Evolutionary conservation across 1,140 invertebrate genomes (phyloP), one percentile per base, ranked within the genome.

Genomic region (Thereuonema tuberculata): DNA sequence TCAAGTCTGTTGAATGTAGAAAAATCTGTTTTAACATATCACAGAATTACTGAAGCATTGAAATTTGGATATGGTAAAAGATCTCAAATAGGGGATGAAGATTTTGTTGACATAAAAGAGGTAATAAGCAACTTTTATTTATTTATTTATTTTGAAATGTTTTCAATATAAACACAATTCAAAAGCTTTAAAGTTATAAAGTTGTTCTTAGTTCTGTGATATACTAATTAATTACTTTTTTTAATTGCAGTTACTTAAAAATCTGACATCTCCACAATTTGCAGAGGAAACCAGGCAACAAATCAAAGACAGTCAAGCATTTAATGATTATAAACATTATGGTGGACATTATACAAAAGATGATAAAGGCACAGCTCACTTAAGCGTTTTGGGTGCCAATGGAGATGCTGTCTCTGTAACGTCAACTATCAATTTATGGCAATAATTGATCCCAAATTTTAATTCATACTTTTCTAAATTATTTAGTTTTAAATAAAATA

Each of bases 331-430:
- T 1, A 63, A 67, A 0, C 76, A 84, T 65, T 93, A 93, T 68
- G 86, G 85, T 0, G 83, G 81, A 0, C 73, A 77, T 1, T 73
- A 75, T 49, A 73, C 71, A 43, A 63, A 74, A 1, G 78, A 83
- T 20, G 85, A 92, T 71, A 78, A 86, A 59, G 94, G 94, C 23
- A 98, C 94, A 0, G 83, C 93, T 0, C 93, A 98, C 69, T 79
- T 97, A 25, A 88, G 86, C 0, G 81, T 98, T 21, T 72, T 98
- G 47, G 85, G 83, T 2, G 77, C 79, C 1, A 82, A 93, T 72
- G 95, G 95, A 0, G 88, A 95, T 76, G 94, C 93, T 17, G 88
- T 97, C 14, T 84, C 90, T 1, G 82, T 91, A 26, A 98, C 94
- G 1, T 90, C 87, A 66, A 93, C 91, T 5, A 81, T 98, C 12